Base-by-base conservation (phyloP, 2,113 vertebrate genomes). In the Ochotona princeps region DNA sequence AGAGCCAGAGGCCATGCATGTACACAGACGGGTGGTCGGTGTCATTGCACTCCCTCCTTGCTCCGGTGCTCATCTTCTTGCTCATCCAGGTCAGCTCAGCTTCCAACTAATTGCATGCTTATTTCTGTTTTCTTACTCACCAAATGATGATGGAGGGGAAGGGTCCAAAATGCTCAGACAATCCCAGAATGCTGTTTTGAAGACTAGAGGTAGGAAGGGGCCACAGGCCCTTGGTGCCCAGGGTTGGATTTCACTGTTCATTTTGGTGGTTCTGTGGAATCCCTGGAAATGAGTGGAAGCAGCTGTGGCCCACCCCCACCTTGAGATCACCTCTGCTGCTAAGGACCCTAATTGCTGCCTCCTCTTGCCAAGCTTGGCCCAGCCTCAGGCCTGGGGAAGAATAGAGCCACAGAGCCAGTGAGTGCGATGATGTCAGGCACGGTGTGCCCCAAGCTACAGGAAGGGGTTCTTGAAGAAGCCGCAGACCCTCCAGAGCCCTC, bases 351-450 rank as follows among this genome's bases (percentile, higher is more conserved):
- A 66, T 26, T 75, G 63, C 83, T 69, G 72, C 28, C 25, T 35
- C 57, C 11, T 44, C 32, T 32, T 73, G 74, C 80, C 49, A 30
- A 5, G 65, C 14, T 12, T 13, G 65, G 75, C 80, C 20, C 9
- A 20, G 63, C 79, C 83, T 87, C 26, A 44, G 38, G 25, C 8
- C 8, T 11, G 60, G 57, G 12, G 28, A 23, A 49, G 32, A 66
- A 66, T 5, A 60, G 49, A 82, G 28, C 35, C 82, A 1, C 9
- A 67, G 63, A 47, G 18, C 47, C 67, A 5, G 35, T 35, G 61
- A 30, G 28, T 6, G 44, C 0, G 0, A 30, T 2, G 17, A 32
- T 7, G 8, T 3, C 47, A 80, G 15, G n/a, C 49, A 0, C 13
- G 12, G 17, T 13, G 17, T 15, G 73, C 17, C 26, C 28, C 1